Base-by-base conservation (phyloP, 2,113 vertebrate genomes). In the Petrocephalus microphthalmus region DNA sequence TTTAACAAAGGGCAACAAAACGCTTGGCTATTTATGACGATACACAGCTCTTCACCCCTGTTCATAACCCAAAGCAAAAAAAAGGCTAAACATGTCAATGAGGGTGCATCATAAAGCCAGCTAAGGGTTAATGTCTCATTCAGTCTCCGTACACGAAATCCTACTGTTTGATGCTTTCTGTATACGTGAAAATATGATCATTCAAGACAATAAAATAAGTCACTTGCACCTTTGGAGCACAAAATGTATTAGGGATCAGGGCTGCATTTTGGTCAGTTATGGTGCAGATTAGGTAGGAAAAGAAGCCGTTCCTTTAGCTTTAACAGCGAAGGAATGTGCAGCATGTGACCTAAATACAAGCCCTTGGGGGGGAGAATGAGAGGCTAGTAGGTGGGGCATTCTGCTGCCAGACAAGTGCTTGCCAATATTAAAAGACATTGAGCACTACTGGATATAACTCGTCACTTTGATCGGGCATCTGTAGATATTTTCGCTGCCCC, bases 1-100 rank as follows among this genome's bases (percentile, higher is more conserved):
- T 54, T 85, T 56, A 85, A 54, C 52, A 53, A 53, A 51, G 4
- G 82, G 81, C 7, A 52, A 49, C 22, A 51, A 84, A 49, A 52
- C 56, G 52, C 84, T 37, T 25, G 37, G 84, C 84, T 53, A 53
- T 85, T 85, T 54, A 53, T 85, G 84, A 84, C 49, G 51, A 49
- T 0, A 83, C 81, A 22, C 20, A 45, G 19, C 81, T 83, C 81
- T 49, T 83, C 81, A 25, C 22, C 81, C 17, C 78, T 82, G 81
- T 19, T 78, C 42, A 83, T 10, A 83, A 20, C 45, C 47, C 37
- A 42, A 17, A 20, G 78, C 8, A 47, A 45, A 49, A 5, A 19
- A 54, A 37, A 56, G n/a, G 29, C n/a, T 11, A 29, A 33, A 85
- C 84, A 20, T 42, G 51, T 51, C 49, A n/a, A 84, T 51, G 45